Evolutionary conservation across 2,113 vertebrate genomes (phyloP).

Genomic region (Galbula dea): DNA sequence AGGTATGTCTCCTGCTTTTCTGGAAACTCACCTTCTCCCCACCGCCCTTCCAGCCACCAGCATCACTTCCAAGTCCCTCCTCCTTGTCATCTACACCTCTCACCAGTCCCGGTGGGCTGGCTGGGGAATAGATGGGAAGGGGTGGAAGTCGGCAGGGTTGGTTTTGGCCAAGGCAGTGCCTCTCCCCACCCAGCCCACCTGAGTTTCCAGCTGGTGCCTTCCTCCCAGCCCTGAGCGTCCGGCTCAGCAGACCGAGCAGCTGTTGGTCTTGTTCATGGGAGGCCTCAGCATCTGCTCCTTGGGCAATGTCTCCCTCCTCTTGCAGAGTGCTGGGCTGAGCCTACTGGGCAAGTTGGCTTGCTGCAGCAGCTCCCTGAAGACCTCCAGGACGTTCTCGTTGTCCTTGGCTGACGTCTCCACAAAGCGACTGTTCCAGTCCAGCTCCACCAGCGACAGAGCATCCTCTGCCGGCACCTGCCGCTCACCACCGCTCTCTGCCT

Average conservation of each 20-base stretch:
- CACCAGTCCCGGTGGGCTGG: not conserved
- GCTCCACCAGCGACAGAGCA: constrained; percentile 80
- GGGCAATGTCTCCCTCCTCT: constrained; percentile 87
- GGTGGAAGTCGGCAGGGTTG: not conserved
- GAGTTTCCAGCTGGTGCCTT: not conserved
- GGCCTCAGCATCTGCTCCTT: constrained; percentile 77
- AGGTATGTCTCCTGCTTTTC: not conserved
- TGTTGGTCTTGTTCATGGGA: constrained; percentile 94
- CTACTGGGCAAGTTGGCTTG: constrained; percentile 82
- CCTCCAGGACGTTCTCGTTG: constrained; percentile 85
- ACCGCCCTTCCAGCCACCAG: not conserved
- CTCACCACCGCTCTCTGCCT: constrained; percentile 73
- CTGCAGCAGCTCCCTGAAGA: constrained; percentile 87
- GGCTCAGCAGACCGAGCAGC: constrained; percentile 83
- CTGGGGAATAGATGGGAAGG: not conserved
- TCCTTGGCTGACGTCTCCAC: constrained; percentile 89
- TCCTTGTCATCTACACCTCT: not conserved
- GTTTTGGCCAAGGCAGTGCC: not conserved
- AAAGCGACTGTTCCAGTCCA: constrained; percentile 89
- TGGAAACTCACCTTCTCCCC: not conserved
- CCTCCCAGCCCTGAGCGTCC: rapidly evolving
- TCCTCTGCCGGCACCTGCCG: constrained; percentile 77
- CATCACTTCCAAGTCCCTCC: not conserved
- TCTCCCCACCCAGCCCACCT: constrained; percentile 31
- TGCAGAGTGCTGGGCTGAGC: constrained; percentile 81